Evolutionary conservation across 2,797 vertebrate genomes (phyloP), one percentile per base, ranked within the genome.

Genomic region (Pagetopsis macropterus): DNA sequence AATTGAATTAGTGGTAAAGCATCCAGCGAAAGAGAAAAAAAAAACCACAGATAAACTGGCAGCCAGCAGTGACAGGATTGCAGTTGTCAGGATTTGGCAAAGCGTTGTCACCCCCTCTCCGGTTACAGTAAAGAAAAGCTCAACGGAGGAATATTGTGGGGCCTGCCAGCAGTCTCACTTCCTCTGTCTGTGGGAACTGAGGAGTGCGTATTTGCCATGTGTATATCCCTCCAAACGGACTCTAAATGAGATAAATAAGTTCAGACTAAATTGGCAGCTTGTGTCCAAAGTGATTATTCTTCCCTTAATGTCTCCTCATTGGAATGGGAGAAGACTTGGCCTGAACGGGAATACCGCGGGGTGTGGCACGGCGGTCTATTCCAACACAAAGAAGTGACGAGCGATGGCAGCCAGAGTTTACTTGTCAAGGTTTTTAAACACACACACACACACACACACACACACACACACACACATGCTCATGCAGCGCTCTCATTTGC

Each of bases 191-290:
- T 87, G 84, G 83, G 82, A 89, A 84, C 75, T 55, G 78, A 85
- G 76, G 70, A 70, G 75, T 70, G 59, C 8, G 76, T 55, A 76
- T 85, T 84, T 79, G 81, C 87, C 80, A 82, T 84, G 86, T 84
- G 78, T 79, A 77, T 80, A 85, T 83, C 75, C 87, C 84, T 88
- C 84, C 77, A 79, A 90, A 87, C 78, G 65, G 76, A 85, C 73
- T 86, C 84, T 89, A 85, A 90, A 90, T 89, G 85, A 90, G 88
- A 88, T 89, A 87, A 93, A 92, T 90, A 92, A 84, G 80, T 90
- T 89, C 79, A 80, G 86, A 89, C 84, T 87, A 86, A 91, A 90
- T 89, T 92, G 91, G 88, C 90, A 91, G 85, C 88, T 74, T 46
- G 83, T 41, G 89, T 91, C 89, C 70, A 81, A 81, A 89, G 82